phyloP scores from a whole-genome alignment of 2,113 vertebrate genomes.

The Hemiprocne comata region DNA sequence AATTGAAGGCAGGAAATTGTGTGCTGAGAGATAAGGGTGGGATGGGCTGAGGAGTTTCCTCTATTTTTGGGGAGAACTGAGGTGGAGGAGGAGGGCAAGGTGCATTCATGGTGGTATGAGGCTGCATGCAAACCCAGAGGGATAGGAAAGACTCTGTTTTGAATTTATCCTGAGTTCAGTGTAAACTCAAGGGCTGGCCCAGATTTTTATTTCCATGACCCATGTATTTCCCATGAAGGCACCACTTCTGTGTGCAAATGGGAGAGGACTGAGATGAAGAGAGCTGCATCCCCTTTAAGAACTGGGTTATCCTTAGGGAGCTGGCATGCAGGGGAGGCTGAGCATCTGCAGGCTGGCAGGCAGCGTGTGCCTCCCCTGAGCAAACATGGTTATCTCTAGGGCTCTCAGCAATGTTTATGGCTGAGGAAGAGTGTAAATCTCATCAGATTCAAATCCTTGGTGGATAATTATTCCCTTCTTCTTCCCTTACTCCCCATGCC shows the following conservation, averaged over 20 bases:
- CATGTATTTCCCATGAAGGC: neutral
- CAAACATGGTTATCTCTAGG: conserved; percentile 2
- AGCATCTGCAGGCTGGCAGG: conserved; percentile 15
- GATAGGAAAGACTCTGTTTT: neutral
- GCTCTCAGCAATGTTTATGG: neutral
- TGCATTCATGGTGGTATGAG: neutral
- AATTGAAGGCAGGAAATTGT: neutral
- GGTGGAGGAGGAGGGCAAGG: neutral
- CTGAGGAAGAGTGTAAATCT: conserved; percentile 28
- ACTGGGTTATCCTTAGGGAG: neutral
- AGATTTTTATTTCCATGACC: neutral
- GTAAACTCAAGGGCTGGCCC: neutral
- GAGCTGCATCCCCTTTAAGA: neutral
- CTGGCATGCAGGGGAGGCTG: neutral
- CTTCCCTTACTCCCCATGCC: neutral
- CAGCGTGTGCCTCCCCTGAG: neutral
- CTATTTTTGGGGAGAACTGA: neutral
- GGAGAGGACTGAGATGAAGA: neutral
- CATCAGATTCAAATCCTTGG: neutral
- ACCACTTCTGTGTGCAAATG: too few relatives aligned
- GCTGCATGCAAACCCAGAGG: neutral
- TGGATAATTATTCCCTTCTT: conserved; percentile 11
- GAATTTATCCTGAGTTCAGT: neutral
- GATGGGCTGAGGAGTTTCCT: neutral
- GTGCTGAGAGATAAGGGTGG: neutral